Evolutionary conservation across 1,140 invertebrate genomes (phyloP).

Genomic region (Drosophila fuyamai): DNA sequence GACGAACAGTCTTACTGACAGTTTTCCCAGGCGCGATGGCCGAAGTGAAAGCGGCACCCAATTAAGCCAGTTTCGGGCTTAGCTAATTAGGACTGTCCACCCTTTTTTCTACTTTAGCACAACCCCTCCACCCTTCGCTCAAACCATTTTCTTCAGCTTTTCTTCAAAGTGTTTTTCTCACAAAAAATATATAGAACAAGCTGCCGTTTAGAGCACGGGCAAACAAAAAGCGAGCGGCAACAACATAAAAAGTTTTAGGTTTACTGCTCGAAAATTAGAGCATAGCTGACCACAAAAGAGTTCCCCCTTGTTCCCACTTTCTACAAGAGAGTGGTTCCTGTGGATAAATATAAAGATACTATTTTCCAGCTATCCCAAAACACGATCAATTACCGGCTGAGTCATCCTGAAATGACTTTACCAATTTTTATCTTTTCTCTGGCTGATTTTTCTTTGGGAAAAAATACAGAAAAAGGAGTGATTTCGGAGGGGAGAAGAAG

Average conservation of each 20-base stretch:
- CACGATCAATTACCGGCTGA: conserved; percentile 20
- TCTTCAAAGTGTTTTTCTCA: conserved; percentile 37
- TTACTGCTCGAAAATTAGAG: conserved; percentile 35
- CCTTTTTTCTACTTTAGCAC: not conserved
- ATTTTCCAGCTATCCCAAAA: not conserved
- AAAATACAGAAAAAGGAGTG: not conserved
- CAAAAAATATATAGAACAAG: conserved; percentile 41
- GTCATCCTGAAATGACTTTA: conserved; percentile 14
- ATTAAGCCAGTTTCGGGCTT: conserved; percentile 56
- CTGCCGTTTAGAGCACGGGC: conserved; percentile 19
- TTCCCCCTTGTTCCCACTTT: conserved; percentile 4
- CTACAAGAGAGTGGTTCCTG: not conserved
- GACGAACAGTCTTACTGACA: conserved; percentile 39
- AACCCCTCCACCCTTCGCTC: not conserved
- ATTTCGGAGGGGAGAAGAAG: not conserved
- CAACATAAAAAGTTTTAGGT: conserved; percentile 23
- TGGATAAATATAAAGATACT: not conserved
- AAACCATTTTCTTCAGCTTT: conserved; percentile 6
- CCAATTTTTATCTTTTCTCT: not conserved
- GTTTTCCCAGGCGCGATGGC: conserved; percentile 36
- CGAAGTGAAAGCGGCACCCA: conserved; percentile 44
- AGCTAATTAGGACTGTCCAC: conserved; percentile 53
- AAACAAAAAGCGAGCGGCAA: conserved; percentile 17
- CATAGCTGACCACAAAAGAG: conserved; percentile 32
- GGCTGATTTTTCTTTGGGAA: conserved; percentile 2